Conservation (phyloP, 2,888 invertebrate species). For the Pheosia gnoma region DNA sequence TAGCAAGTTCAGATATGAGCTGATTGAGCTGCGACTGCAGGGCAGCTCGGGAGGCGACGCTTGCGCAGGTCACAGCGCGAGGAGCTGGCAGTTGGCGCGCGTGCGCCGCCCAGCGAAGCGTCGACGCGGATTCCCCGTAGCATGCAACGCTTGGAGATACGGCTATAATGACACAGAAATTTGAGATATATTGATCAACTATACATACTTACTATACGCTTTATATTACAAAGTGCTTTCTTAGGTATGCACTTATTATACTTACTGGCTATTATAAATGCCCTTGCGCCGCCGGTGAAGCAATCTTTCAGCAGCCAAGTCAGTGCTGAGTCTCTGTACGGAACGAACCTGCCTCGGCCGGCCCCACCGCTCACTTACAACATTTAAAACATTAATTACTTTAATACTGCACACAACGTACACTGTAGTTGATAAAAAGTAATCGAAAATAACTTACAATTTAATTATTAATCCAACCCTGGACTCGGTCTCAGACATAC, state of each 20-base stretch:
- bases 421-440: too few relatives aligned
- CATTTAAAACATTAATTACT: not conserved
- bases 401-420: not conserved
- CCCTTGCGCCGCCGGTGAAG: slow-evolving; percentile 90
- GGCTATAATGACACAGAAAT: slow-evolving; percentile 78
- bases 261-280: slow-evolving; percentile 92
- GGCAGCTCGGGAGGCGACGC: slow-evolving; percentile 43
- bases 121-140: slow-evolving; percentile 92
- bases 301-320: slow-evolving; percentile 93
- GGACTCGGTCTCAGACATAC: too few relatives aligned
- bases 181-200: not conserved
- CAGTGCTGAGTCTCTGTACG: slow-evolving; percentile 91
- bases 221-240: not conserved
- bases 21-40: slow-evolving; percentile 73
- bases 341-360: slow-evolving; percentile 85
- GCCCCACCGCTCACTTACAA: slow-evolving; percentile 57
- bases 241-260: slow-evolving; percentile 24
- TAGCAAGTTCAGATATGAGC: slow-evolving; percentile 63
- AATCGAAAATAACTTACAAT: too few relatives aligned
- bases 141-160: slow-evolving; percentile 90
- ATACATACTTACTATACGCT: not conserved
- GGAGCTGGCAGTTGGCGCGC: slow-evolving; percentile 86
- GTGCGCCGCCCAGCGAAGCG: slow-evolving; percentile 91
- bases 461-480: too few relatives aligned
- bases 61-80: slow-evolving; percentile 31